These are phyloP conservation scores for Eutrigla gurnardus DNA, from an alignment of 2,797 vertebrate genomes.

Conservation along the genomic window DNA sequence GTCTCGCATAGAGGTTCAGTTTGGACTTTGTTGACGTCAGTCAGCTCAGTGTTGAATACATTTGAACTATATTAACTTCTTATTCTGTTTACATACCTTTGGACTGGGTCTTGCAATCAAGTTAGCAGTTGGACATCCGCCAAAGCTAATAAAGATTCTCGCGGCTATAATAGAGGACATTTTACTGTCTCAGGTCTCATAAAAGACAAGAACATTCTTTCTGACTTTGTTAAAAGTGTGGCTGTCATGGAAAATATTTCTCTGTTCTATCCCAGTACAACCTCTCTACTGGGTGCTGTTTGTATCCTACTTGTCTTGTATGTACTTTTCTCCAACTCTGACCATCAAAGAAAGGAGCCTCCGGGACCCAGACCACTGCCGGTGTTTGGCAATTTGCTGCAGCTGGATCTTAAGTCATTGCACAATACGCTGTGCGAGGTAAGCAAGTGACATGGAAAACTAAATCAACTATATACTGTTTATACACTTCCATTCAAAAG, in stretches of 20 bases:
- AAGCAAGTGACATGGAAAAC: background rate
- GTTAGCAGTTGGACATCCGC: too few species aligned
- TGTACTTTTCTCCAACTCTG: background rate
- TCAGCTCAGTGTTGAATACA: too few species aligned
- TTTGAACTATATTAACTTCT: too few species aligned
- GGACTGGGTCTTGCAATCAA: too few species aligned
- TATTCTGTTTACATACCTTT: too few species aligned
- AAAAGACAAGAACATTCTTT: background rate
- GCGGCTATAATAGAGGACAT: too few species aligned
- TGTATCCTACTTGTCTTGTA: background rate
- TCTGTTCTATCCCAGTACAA: background rate
- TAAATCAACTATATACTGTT: background rate
- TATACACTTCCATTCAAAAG: background rate
- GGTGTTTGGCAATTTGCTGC: conserved; percentile 24
- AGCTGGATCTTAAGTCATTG: background rate
- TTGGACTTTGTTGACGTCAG: too few species aligned
- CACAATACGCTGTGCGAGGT: background rate
- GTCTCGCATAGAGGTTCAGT: too few species aligned
- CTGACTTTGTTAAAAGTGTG: background rate
- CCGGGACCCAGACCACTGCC: conserved; percentile 19
- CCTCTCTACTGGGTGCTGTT: background rate
- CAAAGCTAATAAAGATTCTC: too few species aligned
- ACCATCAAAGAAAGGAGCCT: background rate
- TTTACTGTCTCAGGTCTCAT: background rate
- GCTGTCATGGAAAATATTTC: background rate